These are phyloP conservation scores for Ephydatia muelleri DNA, from an alignment of 37 sponge, comb jelly and placozoan genomes.

Conservation along the genomic window DNA sequence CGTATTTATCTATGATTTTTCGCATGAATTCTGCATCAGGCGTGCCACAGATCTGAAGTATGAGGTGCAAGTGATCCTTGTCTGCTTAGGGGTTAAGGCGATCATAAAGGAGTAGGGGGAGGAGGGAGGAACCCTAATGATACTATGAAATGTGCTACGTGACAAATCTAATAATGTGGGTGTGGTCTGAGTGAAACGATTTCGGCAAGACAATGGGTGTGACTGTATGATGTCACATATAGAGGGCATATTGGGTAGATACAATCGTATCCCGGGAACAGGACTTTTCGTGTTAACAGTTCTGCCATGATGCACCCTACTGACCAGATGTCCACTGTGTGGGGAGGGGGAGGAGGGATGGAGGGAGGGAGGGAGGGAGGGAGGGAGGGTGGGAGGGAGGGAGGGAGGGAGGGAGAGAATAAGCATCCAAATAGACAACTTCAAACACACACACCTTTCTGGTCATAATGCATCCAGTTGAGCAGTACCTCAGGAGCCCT, in stretches of 20 bases:
- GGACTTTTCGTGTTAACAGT: conserved; percentile 49
- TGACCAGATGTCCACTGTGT: conserved; percentile 56
- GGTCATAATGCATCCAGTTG: conserved; percentile 60
- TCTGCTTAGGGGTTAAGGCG: conserved; percentile 26
- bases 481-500: conserved; percentile 64
- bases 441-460: conserved; percentile 8
- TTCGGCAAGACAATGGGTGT: not conserved
- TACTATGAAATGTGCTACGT: not conserved
- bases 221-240: not conserved
- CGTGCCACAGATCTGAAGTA: conserved; percentile 91
- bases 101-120: not conserved
- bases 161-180: not conserved
- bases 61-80: conserved; percentile 84
- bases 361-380: conserved; percentile 4
- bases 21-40: conserved; percentile 80
- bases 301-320: conserved; percentile 66
- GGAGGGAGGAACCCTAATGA: not conserved
- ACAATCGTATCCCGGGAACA: conserved; percentile 57
- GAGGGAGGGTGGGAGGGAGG: conserved; percentile 10
- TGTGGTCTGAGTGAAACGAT: not conserved
- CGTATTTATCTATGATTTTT: conserved; percentile 57
- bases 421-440: not conserved
- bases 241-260: not conserved
- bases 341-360: not conserved
- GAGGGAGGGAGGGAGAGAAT: conserved; percentile 23